These are phyloP conservation scores for Enteromius mattozi DNA, from an alignment of 2,797 vertebrate species.

Conservation along the genomic window DNA sequence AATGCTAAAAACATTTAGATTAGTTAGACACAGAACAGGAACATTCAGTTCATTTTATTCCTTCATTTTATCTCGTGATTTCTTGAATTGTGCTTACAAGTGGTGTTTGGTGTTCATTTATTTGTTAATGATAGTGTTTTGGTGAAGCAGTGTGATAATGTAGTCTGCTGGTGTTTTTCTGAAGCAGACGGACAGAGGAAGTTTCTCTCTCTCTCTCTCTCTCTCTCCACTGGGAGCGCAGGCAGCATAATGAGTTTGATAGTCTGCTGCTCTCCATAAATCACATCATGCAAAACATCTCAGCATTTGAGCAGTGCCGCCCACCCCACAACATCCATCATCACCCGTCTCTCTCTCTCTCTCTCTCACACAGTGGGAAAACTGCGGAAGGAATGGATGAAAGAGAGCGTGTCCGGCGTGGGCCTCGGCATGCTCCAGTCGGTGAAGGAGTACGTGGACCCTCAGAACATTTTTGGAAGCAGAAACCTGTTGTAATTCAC, in stretches of 20 bases:
- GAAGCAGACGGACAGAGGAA: slow-evolving; percentile 58
- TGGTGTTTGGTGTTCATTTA: neutral
- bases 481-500: slow-evolving; percentile 91
- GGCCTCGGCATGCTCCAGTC: slow-evolving; percentile 96
- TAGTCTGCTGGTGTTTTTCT: neutral
- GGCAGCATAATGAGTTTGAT: slow-evolving; percentile 94
- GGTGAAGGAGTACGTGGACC: slow-evolving; percentile 96
- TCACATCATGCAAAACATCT: slow-evolving; percentile 99
- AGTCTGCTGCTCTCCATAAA: slow-evolving; percentile 99
- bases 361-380: slow-evolving; percentile 91
- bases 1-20: neutral
- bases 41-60: neutral
- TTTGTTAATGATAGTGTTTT: neutral
- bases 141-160: neutral
- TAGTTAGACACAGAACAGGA: neutral
- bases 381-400: slow-evolving; percentile 98
- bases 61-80: neutral
- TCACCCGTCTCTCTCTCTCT: slow-evolving; percentile 85
- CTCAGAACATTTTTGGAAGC: slow-evolving; percentile 97
- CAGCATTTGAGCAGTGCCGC: slow-evolving; percentile 67
- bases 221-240: slow-evolving; percentile 84
- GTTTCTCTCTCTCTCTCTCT: slow-evolving; percentile 82
- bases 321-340: slow-evolving; percentile 99
- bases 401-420: slow-evolving; percentile 90
- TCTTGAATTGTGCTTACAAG: neutral